These are phyloP conservation scores for Garrulus glandarius DNA, from an alignment of 2,797 vertebrate species.

Conservation along the genomic window DNA sequence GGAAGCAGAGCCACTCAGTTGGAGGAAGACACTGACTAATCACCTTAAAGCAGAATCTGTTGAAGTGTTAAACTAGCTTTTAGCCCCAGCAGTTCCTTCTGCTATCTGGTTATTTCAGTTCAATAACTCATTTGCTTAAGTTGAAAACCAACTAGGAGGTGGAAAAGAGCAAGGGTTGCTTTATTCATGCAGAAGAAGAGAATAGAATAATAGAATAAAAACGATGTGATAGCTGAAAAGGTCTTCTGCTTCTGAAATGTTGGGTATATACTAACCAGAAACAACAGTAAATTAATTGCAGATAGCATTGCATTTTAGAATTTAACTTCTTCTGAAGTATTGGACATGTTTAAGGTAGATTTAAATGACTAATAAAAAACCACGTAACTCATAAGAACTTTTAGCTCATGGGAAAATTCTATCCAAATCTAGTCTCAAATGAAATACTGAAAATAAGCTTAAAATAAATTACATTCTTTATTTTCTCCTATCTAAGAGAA, in stretches of 20 bases:
- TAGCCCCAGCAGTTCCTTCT: not conserved
- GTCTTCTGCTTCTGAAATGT: not conserved
- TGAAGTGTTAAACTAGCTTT: constrained; percentile 25
- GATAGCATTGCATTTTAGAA: not conserved
- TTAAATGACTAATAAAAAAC: not conserved
- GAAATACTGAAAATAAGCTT: not conserved
- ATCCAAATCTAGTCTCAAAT: not conserved
- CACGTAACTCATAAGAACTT: not conserved
- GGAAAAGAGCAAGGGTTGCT: not conserved
- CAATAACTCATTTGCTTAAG: not conserved
- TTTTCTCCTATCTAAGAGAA: not conserved
- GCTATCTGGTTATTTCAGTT: not conserved
- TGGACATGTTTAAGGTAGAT: not conserved
- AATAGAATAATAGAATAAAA: not conserved
- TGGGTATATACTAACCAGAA: not conserved
- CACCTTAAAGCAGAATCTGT: not conserved
- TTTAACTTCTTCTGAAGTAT: not conserved
- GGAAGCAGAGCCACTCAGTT: not conserved
- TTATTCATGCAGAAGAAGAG: not conserved
- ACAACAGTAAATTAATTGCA: not conserved
- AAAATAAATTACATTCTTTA: not conserved
- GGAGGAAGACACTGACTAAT: not conserved
- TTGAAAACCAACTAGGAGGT: not conserved
- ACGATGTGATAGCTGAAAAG: not conserved
- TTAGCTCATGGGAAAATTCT: not conserved